These are phyloP conservation scores for Ophiodon elongatus DNA, from an alignment of 2,113 vertebrate species.

Conservation along the genomic window DNA sequence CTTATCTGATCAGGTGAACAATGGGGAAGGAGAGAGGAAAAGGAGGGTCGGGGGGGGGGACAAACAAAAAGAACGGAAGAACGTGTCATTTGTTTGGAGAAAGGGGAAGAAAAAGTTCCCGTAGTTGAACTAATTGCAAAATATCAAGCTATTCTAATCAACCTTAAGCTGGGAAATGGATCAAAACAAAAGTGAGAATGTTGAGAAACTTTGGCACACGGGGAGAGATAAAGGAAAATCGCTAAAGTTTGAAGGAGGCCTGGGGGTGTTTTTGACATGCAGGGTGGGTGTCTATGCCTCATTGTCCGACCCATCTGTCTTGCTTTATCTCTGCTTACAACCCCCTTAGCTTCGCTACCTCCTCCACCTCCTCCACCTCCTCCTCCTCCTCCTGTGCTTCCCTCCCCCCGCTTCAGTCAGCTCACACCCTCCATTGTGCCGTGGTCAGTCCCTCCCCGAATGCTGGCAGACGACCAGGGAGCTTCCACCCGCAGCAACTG, in stretches of 20 bases:
- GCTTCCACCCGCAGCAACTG: slow-evolving; percentile 76
- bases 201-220: slow-evolving; percentile 16
- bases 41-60: neutral
- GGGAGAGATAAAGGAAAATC: slow-evolving; percentile 29
- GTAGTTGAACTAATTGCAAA: neutral
- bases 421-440: slow-evolving; percentile 72
- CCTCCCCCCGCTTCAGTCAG: neutral
- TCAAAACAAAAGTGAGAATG: slow-evolving; percentile 5
- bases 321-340: slow-evolving; percentile 67
- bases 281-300: slow-evolving; percentile 66
- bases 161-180: neutral
- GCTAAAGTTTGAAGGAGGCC: slow-evolving; percentile 39
- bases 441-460: slow-evolving; percentile 50
- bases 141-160: neutral
- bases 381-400: neutral
- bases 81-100: slow-evolving; percentile 23
- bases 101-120: neutral
- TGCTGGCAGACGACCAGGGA: slow-evolving; percentile 66
- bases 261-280: slow-evolving; percentile 72
- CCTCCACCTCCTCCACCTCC: neutral
- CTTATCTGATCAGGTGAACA: slow-evolving; percentile 42
- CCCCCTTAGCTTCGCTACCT: slow-evolving; percentile 5
- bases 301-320: slow-evolving; percentile 80
- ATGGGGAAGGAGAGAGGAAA: slow-evolving; percentile 28
- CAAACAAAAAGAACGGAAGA: slow-evolving; percentile 20